Evolutionary conservation across 2,797 vertebrate species (phyloP).

Genomic region (Staurois parvus): DNA sequence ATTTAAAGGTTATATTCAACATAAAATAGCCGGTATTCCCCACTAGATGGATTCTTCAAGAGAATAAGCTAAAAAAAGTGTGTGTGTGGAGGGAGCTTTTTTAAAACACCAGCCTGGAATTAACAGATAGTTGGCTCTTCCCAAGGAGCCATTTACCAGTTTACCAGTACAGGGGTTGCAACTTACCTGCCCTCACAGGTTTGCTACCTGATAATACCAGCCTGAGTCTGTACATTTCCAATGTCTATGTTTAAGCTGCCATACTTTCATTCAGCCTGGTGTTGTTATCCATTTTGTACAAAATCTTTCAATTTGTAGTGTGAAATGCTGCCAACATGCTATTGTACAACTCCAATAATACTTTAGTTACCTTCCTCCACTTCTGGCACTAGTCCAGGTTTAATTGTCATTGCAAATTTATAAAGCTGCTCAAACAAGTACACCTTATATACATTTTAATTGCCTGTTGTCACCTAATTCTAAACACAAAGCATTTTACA

Average conservation of each 20-base stretch:
- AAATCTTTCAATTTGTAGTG: neutral
- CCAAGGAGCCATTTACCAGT: too few species aligned
- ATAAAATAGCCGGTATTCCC: too few species aligned
- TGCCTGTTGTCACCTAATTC: constrained; percentile 5
- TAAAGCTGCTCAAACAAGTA: constrained; percentile 7
- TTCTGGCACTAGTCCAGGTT: neutral
- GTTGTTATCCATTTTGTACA: neutral
- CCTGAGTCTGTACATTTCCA: too few species aligned
- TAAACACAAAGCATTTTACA: constrained; percentile 19
- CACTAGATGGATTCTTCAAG: too few species aligned
- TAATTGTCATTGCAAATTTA: constrained; percentile 22
- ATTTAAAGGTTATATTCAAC: too few species aligned
- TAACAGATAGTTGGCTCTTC: too few species aligned
- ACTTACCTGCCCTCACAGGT: too few species aligned
- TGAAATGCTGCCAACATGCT: neutral
- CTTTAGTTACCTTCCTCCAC: neutral
- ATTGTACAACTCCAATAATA: neutral
- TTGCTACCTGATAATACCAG: too few species aligned
- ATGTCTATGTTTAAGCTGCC: neutral
- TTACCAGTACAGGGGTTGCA: too few species aligned
- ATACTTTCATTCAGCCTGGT: neutral
- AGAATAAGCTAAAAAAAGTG: too few species aligned
- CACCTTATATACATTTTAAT: neutral
- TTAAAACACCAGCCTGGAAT: too few species aligned
- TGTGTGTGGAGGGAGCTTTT: too few species aligned